Percentiles rank a stretch among this genome's conserved stretches.
Conservation (phyloP, 1,140 invertebrate species). For the Temnothorax longispinosus region DNA sequence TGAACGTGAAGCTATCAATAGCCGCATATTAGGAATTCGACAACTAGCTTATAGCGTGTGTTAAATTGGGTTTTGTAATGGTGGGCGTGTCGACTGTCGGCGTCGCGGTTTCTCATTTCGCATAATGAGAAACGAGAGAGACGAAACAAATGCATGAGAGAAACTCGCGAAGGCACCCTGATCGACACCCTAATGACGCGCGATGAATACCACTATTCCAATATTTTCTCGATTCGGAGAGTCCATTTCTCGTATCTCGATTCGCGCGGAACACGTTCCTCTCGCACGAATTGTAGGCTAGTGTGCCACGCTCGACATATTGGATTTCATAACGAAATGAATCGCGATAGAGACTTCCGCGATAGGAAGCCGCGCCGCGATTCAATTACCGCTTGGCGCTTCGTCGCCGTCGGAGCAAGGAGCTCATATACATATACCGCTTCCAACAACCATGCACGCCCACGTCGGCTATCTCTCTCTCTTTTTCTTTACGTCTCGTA, state of each 20-base stretch:
- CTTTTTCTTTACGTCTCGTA: slow-evolving; percentile 11
- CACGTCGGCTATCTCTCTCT: not conserved
- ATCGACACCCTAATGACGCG: not conserved
- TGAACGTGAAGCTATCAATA: slow-evolving; percentile 54
- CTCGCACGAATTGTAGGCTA: slow-evolving; percentile 24
- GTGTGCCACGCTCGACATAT: slow-evolving; percentile 3
- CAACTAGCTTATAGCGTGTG: slow-evolving; percentile 37
- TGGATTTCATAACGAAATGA: slow-evolving; percentile 20
- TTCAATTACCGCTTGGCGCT: slow-evolving; percentile 11
- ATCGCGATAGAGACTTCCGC: slow-evolving; percentile 29
- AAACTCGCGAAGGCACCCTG: slow-evolving; percentile 17
- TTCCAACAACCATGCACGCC: slow-evolving; percentile 23
- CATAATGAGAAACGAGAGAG: slow-evolving; percentile 58
- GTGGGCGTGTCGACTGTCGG: slow-evolving; percentile 56
- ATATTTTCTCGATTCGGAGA: not conserved
- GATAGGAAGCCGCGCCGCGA: not conserved
- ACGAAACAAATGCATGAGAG: not conserved
- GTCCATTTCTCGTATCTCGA: no score
- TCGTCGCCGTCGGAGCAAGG: not conserved
- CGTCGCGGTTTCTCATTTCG: slow-evolving; percentile 24
- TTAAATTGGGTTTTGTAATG: slow-evolving; percentile 72
- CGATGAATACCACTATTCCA: slow-evolving; percentile 29
- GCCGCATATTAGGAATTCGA: slow-evolving; percentile 44
- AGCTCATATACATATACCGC: not conserved
- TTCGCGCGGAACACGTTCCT: not conserved